phyloP scores from a whole-genome alignment of 2,113 vertebrate species.

The Micronycteris hirsuta region DNA sequence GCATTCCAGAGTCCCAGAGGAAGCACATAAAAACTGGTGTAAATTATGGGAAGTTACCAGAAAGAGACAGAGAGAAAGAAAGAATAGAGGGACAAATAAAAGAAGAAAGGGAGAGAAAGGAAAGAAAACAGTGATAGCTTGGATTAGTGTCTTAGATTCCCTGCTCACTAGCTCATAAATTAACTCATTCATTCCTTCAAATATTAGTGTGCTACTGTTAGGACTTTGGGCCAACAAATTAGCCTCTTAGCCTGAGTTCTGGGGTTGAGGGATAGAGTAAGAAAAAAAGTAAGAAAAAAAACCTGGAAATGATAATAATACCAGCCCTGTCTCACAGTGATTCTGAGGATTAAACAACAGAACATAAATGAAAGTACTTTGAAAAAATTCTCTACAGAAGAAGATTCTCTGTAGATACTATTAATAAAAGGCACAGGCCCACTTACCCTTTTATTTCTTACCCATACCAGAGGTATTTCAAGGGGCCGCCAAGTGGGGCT shows the following conservation, averaged over 20 bases:
- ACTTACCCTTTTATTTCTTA: background rate
- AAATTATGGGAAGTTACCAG: background rate
- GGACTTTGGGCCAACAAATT: background rate
- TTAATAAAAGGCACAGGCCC: background rate
- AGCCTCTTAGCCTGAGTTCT: background rate
- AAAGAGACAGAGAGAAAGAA: background rate
- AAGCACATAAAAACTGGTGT: background rate
- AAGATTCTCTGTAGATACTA: background rate
- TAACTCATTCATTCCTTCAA: background rate
- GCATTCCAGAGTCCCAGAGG: background rate
- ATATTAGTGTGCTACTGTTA: background rate
- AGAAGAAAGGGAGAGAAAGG: background rate
- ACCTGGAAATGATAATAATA: background rate
- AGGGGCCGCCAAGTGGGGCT: background rate
- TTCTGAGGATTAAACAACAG: background rate
- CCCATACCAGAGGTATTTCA: background rate
- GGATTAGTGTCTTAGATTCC: background rate
- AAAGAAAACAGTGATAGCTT: background rate
- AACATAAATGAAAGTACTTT: background rate
- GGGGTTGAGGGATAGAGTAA: background rate
- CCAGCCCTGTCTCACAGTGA: background rate
- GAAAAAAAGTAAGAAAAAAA: background rate
- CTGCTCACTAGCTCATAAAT: background rate
- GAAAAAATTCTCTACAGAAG: background rate
- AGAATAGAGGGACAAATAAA: background rate